phyloP scores from a whole-genome alignment of 2,113 vertebrate species.

The Rhinoptilus africanus region DNA sequence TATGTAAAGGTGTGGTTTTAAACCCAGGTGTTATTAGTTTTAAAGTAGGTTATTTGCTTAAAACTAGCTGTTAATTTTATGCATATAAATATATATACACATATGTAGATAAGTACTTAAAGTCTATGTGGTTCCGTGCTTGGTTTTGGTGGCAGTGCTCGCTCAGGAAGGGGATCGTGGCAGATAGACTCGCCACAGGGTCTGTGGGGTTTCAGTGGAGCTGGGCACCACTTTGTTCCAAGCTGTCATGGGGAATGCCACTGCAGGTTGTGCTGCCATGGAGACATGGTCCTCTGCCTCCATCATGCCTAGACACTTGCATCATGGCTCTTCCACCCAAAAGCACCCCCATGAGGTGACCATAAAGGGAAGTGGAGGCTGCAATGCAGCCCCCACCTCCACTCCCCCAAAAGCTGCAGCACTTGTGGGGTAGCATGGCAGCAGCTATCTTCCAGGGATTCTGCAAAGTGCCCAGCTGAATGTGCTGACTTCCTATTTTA shows the following conservation, averaged over 20 bases:
- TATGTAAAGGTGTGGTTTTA: not conserved
- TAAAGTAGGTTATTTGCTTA: not conserved
- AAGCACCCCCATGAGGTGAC: not conserved
- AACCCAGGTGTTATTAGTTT: not conserved
- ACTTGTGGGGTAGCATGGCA: not conserved
- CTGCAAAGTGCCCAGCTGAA: not conserved
- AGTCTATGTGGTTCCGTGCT: not conserved
- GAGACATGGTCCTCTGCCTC: not conserved
- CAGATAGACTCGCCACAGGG: not conserved
- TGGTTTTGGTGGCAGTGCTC: not conserved
- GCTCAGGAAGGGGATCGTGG: rapidly evolving
- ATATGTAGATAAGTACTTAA: not conserved
- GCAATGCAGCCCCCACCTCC: not conserved
- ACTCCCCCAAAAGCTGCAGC: not conserved
- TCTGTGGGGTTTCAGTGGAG: not conserved
- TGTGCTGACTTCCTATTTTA: not conserved
- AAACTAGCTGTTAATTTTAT: not conserved
- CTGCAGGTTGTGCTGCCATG: not conserved
- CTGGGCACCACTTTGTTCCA: not conserved
- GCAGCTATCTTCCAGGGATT: not conserved
- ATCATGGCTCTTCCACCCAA: not conserved
- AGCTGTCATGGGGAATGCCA: not conserved
- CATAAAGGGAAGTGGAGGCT: not conserved
- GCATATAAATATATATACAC: not conserved
- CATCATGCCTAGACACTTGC: not conserved